Conservation (phyloP, 1,140 invertebrate genomes). For the Ostrea denselamellosa region DNA sequence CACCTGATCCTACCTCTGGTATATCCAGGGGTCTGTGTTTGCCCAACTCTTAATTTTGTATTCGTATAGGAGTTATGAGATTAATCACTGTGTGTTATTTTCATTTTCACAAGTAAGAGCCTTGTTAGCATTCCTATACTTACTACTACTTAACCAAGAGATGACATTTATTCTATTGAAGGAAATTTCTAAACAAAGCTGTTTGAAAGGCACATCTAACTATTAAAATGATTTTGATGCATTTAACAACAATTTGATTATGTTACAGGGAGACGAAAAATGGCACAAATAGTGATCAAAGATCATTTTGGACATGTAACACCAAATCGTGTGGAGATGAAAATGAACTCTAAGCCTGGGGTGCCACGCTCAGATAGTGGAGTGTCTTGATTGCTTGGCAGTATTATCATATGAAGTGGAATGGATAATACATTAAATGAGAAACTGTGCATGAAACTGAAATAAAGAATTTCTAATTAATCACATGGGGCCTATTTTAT, state of each 20-base stretch:
- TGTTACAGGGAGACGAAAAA: conserved; percentile 66
- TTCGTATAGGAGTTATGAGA: too few species aligned
- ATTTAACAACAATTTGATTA: conserved; percentile 10
- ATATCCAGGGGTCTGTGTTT: too few species aligned
- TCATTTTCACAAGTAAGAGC: too few species aligned
- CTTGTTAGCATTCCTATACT: too few species aligned
- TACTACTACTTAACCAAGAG: too few species aligned
- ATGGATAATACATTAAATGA: background rate
- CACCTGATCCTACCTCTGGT: too few species aligned
- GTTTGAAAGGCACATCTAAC: too few species aligned
- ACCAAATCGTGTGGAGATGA: conserved; percentile 70
- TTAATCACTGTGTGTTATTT: too few species aligned
- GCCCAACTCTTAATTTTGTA: too few species aligned
- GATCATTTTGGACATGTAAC: conserved; percentile 76
- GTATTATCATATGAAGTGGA: background rate
- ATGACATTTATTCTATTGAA: too few species aligned
- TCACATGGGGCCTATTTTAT: background rate
- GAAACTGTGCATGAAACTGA: background rate
- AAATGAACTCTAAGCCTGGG: conserved; percentile 59
- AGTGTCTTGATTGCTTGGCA: conserved; percentile 40
- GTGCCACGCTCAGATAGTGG: conserved; percentile 43
- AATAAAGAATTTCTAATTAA: background rate
- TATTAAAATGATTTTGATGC: too few species aligned
- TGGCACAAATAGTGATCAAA: conserved; percentile 74
- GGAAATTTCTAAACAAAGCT: too few species aligned